Conservation (phyloP, 2,113 vertebrate species). For the Lepidothrix coronata region DNA sequence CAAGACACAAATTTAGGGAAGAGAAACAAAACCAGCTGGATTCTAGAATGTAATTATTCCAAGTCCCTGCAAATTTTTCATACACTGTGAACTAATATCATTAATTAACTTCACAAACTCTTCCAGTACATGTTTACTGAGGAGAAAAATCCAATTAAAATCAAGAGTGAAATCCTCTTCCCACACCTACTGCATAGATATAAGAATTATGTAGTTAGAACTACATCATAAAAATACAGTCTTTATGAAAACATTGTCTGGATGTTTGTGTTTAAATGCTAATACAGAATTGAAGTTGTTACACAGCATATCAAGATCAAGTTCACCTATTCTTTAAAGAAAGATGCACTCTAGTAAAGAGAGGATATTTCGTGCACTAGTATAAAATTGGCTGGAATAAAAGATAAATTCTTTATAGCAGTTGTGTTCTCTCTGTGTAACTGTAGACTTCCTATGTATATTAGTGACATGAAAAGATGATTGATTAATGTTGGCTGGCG, state of each 20-base stretch:
- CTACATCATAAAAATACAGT: neutral
- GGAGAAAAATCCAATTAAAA: constrained; percentile 31
- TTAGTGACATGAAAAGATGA: neutral
- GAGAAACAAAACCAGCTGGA: neutral
- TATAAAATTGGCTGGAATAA: neutral
- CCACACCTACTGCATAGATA: neutral
- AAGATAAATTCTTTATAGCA: neutral
- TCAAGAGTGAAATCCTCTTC: neutral
- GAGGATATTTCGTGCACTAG: neutral
- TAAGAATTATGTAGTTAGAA: neutral
- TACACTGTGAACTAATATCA: neutral
- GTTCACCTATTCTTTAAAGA: neutral
- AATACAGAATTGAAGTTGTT: neutral
- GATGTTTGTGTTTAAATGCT: neutral
- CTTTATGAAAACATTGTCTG: neutral
- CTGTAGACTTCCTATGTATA: neutral
- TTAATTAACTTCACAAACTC: constrained; percentile 3
- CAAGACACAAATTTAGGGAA: neutral
- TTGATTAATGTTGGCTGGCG: neutral
- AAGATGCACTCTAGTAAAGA: neutral
- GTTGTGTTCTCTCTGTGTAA: neutral
- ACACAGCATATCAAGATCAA: neutral
- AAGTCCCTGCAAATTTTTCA: neutral
- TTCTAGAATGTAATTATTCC: neutral
- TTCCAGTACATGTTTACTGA: neutral